Base-by-base conservation (phyloP, 2,888 invertebrate genomes). In the Amphipoea lucens region DNA sequence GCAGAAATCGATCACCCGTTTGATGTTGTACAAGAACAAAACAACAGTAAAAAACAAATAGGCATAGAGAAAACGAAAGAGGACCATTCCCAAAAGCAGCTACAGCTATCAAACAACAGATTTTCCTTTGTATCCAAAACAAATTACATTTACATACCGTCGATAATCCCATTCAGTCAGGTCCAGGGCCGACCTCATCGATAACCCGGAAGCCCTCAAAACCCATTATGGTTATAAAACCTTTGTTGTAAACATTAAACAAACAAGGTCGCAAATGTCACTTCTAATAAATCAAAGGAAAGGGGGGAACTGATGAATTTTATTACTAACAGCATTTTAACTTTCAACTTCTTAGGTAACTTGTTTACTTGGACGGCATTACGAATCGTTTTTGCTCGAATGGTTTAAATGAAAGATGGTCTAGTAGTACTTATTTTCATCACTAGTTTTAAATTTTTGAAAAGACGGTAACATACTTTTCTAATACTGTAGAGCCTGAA, bases 271-370 rank as follows among this genome's bases (percentile, higher is more conserved):
- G 82, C 88, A 89, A 89, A 88, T 90, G 92, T 92, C 92, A 89
- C 86, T 89, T 85, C 77, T 91, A 92, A 94, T 94, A 94, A 94
- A 95, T 94, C 94, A 94, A 91, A 92, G 83, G 77, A 83, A 88
- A 87, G 73, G 83, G 86, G 86, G 80, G 79, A 83, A 85, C 85
- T 88, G 90, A 91, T 91, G 91, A 90, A 94, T 92, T 92, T 92
- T 92, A 93, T 92, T 91, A 92, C 83, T 92, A 90, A 91, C 83
- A 74, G 83, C 76, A 88, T 90, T 91, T 91, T 90, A 91, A 89
- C 90, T 92, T 92, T 90, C 90, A 91, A 93, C 92, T 92, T 92
- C 92, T 92, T 89, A 90, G 90, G 91, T 90, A 92, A 93, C 88
- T 94, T 94, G 93, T 94, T 94, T 94, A 91, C 90, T 89, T 83